Evolutionary conservation across 2,113 vertebrate species (phyloP), one percentile per base, ranked within the genome.

Genomic region (Electrona antarctica): DNA sequence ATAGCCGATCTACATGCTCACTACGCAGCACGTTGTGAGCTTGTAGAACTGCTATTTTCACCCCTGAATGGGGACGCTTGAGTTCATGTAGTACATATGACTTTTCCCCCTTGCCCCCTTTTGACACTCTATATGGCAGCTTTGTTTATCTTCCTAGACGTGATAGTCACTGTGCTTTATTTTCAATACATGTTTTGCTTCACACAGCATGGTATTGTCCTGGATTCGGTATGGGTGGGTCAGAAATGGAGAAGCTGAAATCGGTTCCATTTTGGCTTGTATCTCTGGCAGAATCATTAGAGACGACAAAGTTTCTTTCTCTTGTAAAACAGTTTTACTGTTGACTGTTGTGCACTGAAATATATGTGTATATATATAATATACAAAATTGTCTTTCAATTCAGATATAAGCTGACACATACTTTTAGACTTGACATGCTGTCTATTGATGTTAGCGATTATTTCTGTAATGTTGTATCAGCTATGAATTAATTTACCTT

Each of bases 381-480:
- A 78, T 75, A 90, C 82, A 69, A 83, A 72, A 86, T 68, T 89
- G 87, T 77, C 93, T 76, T 70, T 84, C 88, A 90, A 95, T 92
- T 93, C 78, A 85, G 73, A 41, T 90, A 45, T 92, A 94, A 90
- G 76, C 85, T 80, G 91, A 93, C 92, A 87, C 89, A 85, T 90
- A 87, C 83, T 87, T 91, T 93, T 90, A 92, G 93, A 93, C 89
- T 93, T 90, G 89, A 92, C 93, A 92, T 92, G 86, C 84, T 74
- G 90, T 94, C 93, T 92, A 88, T 90, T 89, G 92, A 93, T 90
- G 91, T 93, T 95, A 96, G 95, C 90, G 93, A 93, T 94, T 94
- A 89, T 92, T 41, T 93, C 93, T 93, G 95, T 97, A 96, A 95
- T 89, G 95, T 95, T 95, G 96, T 96, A 97, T 97, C 95, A 96